Conservation (phyloP, 2,888 invertebrate genomes). For the Saturnia japonica region DNA sequence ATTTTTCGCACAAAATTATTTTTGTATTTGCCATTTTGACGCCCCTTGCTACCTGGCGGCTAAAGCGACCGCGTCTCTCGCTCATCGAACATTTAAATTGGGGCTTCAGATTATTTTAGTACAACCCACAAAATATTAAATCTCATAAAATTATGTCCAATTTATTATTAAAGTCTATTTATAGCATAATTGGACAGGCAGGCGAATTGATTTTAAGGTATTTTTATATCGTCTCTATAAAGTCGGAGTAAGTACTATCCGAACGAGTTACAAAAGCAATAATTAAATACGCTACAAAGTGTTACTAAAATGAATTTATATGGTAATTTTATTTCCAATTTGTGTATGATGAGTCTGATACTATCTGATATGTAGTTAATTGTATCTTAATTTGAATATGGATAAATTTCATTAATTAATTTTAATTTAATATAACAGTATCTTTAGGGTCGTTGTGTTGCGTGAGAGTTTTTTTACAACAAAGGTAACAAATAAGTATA, state of each 20-base stretch:
- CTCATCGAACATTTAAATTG: no score
- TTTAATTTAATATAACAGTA: slow-evolving; percentile 55
- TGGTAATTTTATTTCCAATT: slow-evolving; percentile 51
- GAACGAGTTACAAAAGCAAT: slow-evolving; percentile 1
- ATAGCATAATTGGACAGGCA: neutral
- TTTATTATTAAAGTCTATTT: slow-evolving; percentile 1
- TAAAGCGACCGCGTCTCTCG: no score
- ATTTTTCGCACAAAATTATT: no score
- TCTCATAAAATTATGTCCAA: neutral
- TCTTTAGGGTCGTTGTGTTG: slow-evolving; percentile 57
- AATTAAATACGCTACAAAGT: slow-evolving; percentile 16
- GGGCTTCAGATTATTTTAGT: no score
- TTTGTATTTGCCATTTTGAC: no score
- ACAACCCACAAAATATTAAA: neutral
- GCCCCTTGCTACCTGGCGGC: no score
- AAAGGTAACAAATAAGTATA: no score
- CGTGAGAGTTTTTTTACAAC: no score
- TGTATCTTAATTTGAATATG: slow-evolving; percentile 64
- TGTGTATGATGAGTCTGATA: slow-evolving; percentile 50
- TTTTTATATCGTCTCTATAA: slow-evolving; percentile 9
- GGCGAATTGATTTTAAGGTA: neutral
- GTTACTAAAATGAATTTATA: slow-evolving; percentile 41
- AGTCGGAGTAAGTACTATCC: neutral
- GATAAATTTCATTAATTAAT: slow-evolving; percentile 48
- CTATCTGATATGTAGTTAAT: slow-evolving; percentile 59